phyloP scores from a whole-genome alignment of 2,888 invertebrate genomes.

The Agrochola circellaris region DNA sequence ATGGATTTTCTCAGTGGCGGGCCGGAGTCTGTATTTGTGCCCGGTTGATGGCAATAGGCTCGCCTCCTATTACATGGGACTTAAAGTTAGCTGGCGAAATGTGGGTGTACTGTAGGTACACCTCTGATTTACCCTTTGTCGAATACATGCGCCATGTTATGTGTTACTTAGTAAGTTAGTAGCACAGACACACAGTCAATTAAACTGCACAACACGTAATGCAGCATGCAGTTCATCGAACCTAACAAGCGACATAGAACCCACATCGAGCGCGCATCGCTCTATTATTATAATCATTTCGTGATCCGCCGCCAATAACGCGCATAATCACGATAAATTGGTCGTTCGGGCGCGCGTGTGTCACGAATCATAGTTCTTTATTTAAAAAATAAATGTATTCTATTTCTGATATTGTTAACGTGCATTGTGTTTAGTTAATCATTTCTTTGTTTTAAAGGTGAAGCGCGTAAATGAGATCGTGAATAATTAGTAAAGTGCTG shows the following conservation, averaged over 20 bases:
- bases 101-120: neutral
- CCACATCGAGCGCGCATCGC: slow-evolving; percentile 32
- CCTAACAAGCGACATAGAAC: slow-evolving; percentile 34
- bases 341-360: slow-evolving; percentile 59
- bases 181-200: slow-evolving; percentile 38
- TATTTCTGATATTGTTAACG: too few species aligned
- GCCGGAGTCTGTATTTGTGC: too few species aligned
- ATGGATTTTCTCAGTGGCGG: too few species aligned
- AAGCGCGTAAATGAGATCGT: too few species aligned
- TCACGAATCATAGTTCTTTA: slow-evolving; percentile 63
- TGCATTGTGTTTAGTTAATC: slow-evolving; percentile 12
- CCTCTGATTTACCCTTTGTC: neutral
- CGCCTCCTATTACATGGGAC: neutral
- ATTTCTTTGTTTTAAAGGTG: neutral
- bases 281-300: slow-evolving; percentile 63
- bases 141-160: neutral
- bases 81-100: too few species aligned
- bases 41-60: neutral
- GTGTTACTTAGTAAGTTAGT: neutral
- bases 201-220: slow-evolving; percentile 42
- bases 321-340: slow-evolving; percentile 61
- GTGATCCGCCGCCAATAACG: slow-evolving; percentile 62
- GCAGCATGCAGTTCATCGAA: slow-evolving; percentile 49
- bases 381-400: slow-evolving; percentile 7
- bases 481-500: too few species aligned